A percentile compares a stretch with the other conserved stretches of the same genome.
Evolutionary conservation across 2,888 invertebrate species (phyloP).

Genomic region (Cistogaster globosa): DNA sequence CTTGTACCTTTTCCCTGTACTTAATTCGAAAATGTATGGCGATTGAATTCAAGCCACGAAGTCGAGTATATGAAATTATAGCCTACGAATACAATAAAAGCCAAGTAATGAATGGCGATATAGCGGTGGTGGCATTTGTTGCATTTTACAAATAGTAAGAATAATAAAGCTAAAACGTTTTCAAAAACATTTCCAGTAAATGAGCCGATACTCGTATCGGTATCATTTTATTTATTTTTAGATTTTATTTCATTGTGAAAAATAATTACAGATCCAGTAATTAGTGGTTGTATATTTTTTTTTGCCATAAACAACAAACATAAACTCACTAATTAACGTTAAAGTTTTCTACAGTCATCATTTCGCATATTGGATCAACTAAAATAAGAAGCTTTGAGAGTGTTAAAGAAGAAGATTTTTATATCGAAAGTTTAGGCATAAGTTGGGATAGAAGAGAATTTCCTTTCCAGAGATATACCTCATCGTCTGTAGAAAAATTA

Average conservation of each 20-base stretch:
- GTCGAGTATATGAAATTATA: neutral
- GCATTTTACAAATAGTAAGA: neutral
- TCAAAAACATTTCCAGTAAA: constrained; percentile 24
- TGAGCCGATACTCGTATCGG: constrained; percentile 6
- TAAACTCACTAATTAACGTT: constrained; percentile 28
- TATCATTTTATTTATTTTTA: too few species aligned
- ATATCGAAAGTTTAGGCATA: too few species aligned
- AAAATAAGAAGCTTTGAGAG: too few species aligned
- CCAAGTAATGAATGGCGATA: too few species aligned
- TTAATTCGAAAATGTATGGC: constrained; percentile 16
- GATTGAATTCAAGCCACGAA: neutral
- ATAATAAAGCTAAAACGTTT: constrained; percentile 27
- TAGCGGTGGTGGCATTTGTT: constrained; percentile 14
- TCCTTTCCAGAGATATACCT: too few species aligned
- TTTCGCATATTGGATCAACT: too few species aligned
- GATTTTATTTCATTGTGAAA: constrained; percentile 8
- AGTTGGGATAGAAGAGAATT: too few species aligned
- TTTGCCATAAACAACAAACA: neutral
- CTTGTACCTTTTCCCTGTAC: neutral
- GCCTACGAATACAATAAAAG: constrained; percentile 9
- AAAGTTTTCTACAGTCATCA: neutral
- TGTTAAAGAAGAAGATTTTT: too few species aligned
- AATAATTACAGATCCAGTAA: constrained; percentile 55
- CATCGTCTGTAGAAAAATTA: too few species aligned
- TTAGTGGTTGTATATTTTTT: constrained; percentile 60